Percentiles rank a stretch among this genome's conserved stretches.
phyloP scores from a whole-genome alignment of 2,888 invertebrate species.

The Portevinia maculata region DNA sequence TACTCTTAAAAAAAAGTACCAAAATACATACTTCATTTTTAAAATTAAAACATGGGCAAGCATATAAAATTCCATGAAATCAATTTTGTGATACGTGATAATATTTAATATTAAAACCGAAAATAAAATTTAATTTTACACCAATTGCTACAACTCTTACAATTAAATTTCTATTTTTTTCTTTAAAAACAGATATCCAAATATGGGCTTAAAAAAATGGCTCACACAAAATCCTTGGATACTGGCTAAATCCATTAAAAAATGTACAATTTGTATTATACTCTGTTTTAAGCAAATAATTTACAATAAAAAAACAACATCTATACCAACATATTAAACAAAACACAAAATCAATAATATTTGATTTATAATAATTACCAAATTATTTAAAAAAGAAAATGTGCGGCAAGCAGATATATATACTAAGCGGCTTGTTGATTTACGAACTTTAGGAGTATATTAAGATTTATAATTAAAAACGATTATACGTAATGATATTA shows the following conservation, averaged over 20 bases:
- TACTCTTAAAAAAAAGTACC: background rate
- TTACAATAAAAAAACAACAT: conserved; percentile 10
- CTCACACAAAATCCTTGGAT: background rate
- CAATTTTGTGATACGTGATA: conserved; percentile 69
- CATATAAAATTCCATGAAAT: background rate
- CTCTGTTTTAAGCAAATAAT: conserved; percentile 9
- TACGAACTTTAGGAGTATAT: conserved; percentile 51
- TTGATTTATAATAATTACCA: conserved; percentile 16
- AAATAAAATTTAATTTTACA: conserved; percentile 20
- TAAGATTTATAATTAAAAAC: conserved; percentile 61
- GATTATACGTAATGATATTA: conserved; percentile 61
- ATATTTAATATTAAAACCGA: conserved; percentile 38
- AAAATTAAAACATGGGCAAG: background rate
- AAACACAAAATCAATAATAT: background rate
- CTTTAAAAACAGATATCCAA: conserved; percentile 12
- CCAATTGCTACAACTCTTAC: conserved; percentile 12
- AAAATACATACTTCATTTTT: background rate
- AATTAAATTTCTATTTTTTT: conserved; percentile 1
- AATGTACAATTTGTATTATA: background rate
- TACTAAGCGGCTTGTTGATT: conserved; percentile 66
- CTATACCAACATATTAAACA: background rate
- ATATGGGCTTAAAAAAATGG: background rate
- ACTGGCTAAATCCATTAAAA: background rate
- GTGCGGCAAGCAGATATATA: conserved; percentile 39
- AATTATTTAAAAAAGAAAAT: conserved; percentile 33